Evolutionary conservation across 2,797 vertebrate species (phyloP), one percentile per base, ranked within the genome.

Genomic region (Enteromius treurensis): DNA sequence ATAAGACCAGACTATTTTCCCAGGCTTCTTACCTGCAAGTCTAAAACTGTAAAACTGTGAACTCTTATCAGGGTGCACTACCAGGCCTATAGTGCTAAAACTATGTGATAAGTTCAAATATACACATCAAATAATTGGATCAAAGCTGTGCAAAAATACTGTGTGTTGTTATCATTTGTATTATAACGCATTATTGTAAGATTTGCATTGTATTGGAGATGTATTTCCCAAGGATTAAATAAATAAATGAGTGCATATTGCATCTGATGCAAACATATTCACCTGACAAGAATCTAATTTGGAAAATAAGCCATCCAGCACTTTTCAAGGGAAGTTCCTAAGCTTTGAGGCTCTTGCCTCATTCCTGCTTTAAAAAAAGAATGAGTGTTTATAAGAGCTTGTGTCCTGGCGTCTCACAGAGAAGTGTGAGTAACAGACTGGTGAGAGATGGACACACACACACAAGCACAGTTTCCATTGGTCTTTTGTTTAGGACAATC

Each of bases 401-500:
- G 34, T 65, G 53, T 62, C 62, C 80, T 42, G 32, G 55, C 67
- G 26, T 77, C 64, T 78, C 42, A 23, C 55, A 77, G 55, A 77
- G 26, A 76, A 64, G 11, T 4, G 29, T n/a, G 53, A 64, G 53
- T 51, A 60, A 78, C 26, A 45, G 74, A 83, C 11, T 58, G 51
- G 51, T 78, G 32, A 49, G 40, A 77, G 73, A 77, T 60, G n/a
- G 2, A n/a, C 45, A 65, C 55, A 47, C 23, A 81, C 32, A 32
- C 67, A 55, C 53, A 40, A 6, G 1, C 40, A 45, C 55, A 71
- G 29, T 71, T 83, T 83, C 82, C 82, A 83, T 23, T 83, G 67
- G 65, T 51, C 37, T 47, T 83, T 47, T 83, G 82, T 83, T 83
- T 83, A 83, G 75, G 75, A 62, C 29, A 47, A 21, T 69, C 26